Base-by-base conservation (phyloP, 2,888 invertebrate genomes). In the Megastigmus dorsalis region DNA sequence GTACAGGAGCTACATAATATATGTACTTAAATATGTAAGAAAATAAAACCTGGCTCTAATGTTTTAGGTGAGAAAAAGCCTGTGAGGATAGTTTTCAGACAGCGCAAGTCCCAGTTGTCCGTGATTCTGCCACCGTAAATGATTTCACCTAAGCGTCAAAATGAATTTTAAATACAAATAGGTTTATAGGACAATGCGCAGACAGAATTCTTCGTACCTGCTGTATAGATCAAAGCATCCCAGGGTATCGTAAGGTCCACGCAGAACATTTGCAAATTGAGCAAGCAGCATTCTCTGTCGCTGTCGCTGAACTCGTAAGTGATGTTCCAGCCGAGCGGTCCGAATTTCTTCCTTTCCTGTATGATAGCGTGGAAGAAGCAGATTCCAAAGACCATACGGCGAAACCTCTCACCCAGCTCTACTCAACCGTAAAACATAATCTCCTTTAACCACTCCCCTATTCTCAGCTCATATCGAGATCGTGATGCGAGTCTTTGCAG, bases 61-160 rank as follows among this genome's bases (percentile, higher is more conserved):
- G 92, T 94, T 55, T 91, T 90, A 0, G 93, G 92, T 0, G 94
- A 93, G 80, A 97, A 96, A 88, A 94, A 95, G 75, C 92, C 91
- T 80, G 92, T 92, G 57, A 97, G 89, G 75, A 97, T 95, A 0
- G 96, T 96, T 80, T 94, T 93, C 78, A 97, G 89, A 75, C 96
- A 95, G 9, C 97, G 91, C 78, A 95, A 91, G 88, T 97, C 97
- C 96, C 97, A 97, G 88, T 93, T 94, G 84, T 98, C 97, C 0
- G 97, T 97, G 0, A 98, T 97, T 80, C 97, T 92, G 0, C 98
- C 97, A 1, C 98, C 97, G 87, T 97, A 98, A 38, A 95, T 97
- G 77, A 97, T 96, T 86, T 96, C 95, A 78, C 96, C 96, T 90
- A n/a, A 1, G 3, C 13, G 88, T 82, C 88, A 89, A n/a, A 63